These are phyloP conservation scores for Drosophila yooni DNA, from an alignment of 2,888 invertebrate species.

Conservation along the genomic window DNA sequence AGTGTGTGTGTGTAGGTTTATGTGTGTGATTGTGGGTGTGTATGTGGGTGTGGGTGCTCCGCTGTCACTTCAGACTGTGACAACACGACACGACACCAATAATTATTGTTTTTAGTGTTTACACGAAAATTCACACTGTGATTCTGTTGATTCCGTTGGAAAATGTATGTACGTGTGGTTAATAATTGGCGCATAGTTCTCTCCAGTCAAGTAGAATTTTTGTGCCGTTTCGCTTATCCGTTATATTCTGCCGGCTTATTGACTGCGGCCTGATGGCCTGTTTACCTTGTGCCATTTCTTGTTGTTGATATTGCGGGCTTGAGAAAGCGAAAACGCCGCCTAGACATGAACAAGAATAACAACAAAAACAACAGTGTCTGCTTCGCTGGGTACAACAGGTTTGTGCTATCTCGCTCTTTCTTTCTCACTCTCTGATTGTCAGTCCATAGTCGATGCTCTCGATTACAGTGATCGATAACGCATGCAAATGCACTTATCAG, in stretches of 20 bases:
- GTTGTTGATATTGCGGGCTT: slow-evolving; percentile 9
- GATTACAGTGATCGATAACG: slow-evolving; percentile 51
- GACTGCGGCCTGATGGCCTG: slow-evolving; percentile 39
- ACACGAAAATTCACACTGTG: slow-evolving; percentile 6
- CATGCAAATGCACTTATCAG: slow-evolving; percentile 27
- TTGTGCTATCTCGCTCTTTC: slow-evolving; percentile 27
- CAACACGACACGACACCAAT: slow-evolving; percentile 46
- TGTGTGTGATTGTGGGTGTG: slow-evolving; percentile 31
- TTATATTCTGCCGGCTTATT: slow-evolving; percentile 35
- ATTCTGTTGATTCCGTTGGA: slow-evolving; percentile 5
- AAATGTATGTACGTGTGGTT: slow-evolving; percentile 18
- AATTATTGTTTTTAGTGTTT: slow-evolving; percentile 24
- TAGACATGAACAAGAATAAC: slow-evolving; percentile 30
- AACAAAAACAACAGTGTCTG: slow-evolving; percentile 42
- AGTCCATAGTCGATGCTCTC: slow-evolving; percentile 30
- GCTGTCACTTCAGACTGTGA: slow-evolving; percentile 33
- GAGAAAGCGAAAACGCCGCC: slow-evolving; percentile 71
- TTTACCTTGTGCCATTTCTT: slow-evolving; percentile 70
- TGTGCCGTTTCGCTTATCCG: slow-evolving; percentile 18
- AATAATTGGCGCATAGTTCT: slow-evolving; percentile 5
- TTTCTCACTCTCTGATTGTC: slow-evolving; percentile 13
- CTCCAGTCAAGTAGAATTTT: slow-evolving; percentile 19
- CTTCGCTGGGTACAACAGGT: slow-evolving; percentile 51
- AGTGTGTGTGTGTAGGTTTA: slow-evolving; percentile 25
- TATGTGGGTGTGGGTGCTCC: slow-evolving; percentile 49